Evolutionary conservation across 1,140 invertebrate species (phyloP).

Genomic region (Brachystomella parvula): DNA sequence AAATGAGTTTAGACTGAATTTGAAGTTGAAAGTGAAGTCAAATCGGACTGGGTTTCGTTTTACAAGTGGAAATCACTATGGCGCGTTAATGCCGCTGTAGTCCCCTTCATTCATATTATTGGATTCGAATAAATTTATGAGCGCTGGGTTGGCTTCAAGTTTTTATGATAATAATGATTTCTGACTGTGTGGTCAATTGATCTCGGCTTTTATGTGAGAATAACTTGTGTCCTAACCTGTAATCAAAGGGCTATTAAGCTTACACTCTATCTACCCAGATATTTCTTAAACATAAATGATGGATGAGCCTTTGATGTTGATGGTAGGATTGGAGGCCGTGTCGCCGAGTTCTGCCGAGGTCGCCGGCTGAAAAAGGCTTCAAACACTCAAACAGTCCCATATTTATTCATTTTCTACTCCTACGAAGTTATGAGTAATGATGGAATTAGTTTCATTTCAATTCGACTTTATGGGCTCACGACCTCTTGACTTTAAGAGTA

Average conservation of each 20-base stretch:
- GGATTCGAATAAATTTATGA: too few relatives aligned
- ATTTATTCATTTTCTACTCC: not conserved
- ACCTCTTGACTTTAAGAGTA: not conserved
- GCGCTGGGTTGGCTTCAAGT: too few relatives aligned
- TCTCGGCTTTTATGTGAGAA: not conserved
- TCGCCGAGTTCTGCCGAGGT: not conserved
- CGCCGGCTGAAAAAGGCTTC: not conserved
- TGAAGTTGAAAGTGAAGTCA: too few relatives aligned
- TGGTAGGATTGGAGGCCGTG: not conserved
- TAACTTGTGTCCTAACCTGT: not conserved
- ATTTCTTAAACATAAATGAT: not conserved
- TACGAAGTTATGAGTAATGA: not conserved
- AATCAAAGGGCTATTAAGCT: constrained; percentile 2
- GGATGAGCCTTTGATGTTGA: not conserved
- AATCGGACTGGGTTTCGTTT: too few relatives aligned
- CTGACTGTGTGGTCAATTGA: not conserved
- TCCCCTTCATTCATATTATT: too few relatives aligned
- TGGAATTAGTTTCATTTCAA: not conserved
- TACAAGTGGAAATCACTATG: too few relatives aligned
- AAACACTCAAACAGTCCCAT: not conserved
- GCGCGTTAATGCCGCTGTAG: too few relatives aligned
- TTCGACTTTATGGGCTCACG: not conserved
- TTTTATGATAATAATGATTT: too few relatives aligned
- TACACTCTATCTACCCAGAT: not conserved
- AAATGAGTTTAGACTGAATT: too few relatives aligned